Evolutionary conservation across 37 sponge, comb jelly and placozoan genomes (phyloP), one percentile per base, ranked within the genome.

Genomic region (Eunapius fragilis): DNA sequence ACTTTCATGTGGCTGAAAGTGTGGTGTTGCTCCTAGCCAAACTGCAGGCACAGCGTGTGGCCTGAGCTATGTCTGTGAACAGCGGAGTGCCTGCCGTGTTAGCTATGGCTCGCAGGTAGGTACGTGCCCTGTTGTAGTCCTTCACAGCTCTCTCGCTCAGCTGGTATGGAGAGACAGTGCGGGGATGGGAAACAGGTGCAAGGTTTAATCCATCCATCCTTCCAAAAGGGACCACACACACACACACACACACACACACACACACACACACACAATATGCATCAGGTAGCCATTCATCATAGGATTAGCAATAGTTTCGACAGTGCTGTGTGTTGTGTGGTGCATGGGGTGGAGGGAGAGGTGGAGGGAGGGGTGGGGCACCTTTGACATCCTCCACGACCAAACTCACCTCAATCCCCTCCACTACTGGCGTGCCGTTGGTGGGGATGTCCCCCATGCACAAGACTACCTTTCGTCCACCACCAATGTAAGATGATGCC

Each of bases 41-140:
- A n/a, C 85, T 30, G 7, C 92, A 69, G 26, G 84, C 89, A 71
- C 80, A 35, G 34, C 74, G 45, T 23, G 74, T 75, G 35, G 94
- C 92, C 10, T 88, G 89, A 4, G 69, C 36, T 0, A 86, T 49
- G 25, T 70, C 73, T 30, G 48, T 38, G 38, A 77, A 94, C 11
- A 94, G 70, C 7, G 92, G 94, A 6, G 88, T 70, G 10, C 78
- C 69, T 35, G 67, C 75, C 72, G 79, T 88, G 37, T 88, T 68
- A n/a, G 92, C 92, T 26, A 87, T 79, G 69, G 77, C 81, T 26
- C 82, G 37, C 13, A 93, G 80, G 82, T 96, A 96, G 9, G 89
- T 72, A 3, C 96, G 72, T 0, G 89, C 96, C 14, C 96, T 82
- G 76, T 96, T 96, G 78, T 96, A 96, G 58, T 96, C 96, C 49